Base-by-base conservation (phyloP, 2,888 invertebrate species). In the Sycophila texana region DNA sequence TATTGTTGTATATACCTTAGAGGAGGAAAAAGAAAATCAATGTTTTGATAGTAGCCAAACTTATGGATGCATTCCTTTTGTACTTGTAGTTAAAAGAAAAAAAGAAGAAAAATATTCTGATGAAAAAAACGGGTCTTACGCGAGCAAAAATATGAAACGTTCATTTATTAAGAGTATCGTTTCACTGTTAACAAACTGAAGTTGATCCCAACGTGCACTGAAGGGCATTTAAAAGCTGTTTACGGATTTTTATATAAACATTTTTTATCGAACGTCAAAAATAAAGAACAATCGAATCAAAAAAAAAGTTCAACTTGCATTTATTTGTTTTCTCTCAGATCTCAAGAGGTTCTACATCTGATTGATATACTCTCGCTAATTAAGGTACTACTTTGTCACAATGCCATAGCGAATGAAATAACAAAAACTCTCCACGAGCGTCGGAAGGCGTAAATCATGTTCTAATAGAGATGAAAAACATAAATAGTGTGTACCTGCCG, bases 401-500 rank as follows among this genome's bases (percentile, higher is more conserved):
- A 70, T 55, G 20, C 18, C 63, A 14, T 47, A 73, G 53, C 12
- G 51, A 39, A 63, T 30, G n/a, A 39, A 39, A 39, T 7, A 39
- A 30, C 2, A 30, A 20, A 55, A 57, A 10, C n/a, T 68, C 60
- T 58, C 60, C 18, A 4, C 20, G 51, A 76, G 61, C 16, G 18
- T n/a, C 65, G 39, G 39, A n/a, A n/a, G 5, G 10, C 16, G 22
- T 20, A 26, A 58, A 16, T 16, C 12, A 61, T 22, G 10, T 53
- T n/a, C 20, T 22, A 66, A 58, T 61, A 60, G 53, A 53, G 39
- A 26, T 74, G 57, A 57, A 66, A 60, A 75, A 75, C 61, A 75
- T 75, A 75, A 39, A 75, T 75, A 75, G 53, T 68, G 22, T 13
- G 55, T 70, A 76, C 55, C 61, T 76, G 76, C 63, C 76, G 76